Evolutionary conservation across 2,888 invertebrate genomes (phyloP), one percentile per base, ranked within the genome.

Genomic region (Lampropteryx suffumata): DNA sequence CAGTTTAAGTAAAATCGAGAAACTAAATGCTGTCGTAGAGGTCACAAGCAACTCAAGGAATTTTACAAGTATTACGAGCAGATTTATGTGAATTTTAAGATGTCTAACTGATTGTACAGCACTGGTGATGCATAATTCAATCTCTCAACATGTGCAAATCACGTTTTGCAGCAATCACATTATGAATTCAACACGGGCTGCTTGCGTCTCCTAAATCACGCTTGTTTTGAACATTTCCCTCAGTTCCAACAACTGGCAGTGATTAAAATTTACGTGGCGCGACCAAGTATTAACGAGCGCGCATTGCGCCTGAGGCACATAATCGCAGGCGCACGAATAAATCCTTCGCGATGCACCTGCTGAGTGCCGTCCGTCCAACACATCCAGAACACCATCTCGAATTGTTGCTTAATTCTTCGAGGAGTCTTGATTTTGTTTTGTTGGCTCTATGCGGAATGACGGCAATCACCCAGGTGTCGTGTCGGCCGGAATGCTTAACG

Each of bases 221-320:
- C 66, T 82, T 79, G 85, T 86, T 85, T 84, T 83, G 83, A 84
- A 79, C 79, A 75, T 83, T 86, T 85, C 73, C 81, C 81, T 76
- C 80, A 69, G 76, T 76, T 80, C 79, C 77, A 87, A 84, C 85
- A 82, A 86, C 85, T 88, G 87, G 84, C 85, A 84, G 80, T 84
- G 87, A 88, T 85, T 85, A 86, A 87, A 89, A 89, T 89, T 88
- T 88, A 89, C 87, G 88, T 84, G 79, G 75, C 85, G 79, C 84
- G 79, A 81, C 84, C 83, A 85, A 86, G 85, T 87, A 88, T 86
- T 87, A 89, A 88, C 86, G 86, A 85, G 84, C 84, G 76, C 78
- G 81, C 78, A 76, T 76, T 80, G 83, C 78, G 81, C 78, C 65
- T 73, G 76, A 63, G 80, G 76, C 78, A 74, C 73, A 80, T 76